Conservation (phyloP, 2,113 vertebrate genomes). For the Xerus inauris region DNA sequence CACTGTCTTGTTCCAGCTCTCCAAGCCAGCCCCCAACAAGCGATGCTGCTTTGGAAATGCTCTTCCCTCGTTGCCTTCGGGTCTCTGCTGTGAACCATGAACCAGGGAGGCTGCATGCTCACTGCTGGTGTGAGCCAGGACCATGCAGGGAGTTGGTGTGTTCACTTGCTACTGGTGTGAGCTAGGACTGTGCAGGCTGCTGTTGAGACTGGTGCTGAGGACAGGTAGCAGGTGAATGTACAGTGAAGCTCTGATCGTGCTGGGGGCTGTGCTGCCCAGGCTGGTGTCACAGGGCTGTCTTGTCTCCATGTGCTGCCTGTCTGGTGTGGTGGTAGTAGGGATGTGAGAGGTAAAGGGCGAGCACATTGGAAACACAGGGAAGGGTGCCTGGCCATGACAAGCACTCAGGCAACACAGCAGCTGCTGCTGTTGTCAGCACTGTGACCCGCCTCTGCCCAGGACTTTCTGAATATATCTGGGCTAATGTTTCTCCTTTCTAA, state of each 20-base stretch:
- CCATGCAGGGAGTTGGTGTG: no score
- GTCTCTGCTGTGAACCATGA: background rate
- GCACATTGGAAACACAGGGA: accelerated
- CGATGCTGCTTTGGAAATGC: accelerated
- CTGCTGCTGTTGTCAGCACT: accelerated
- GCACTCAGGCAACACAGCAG: accelerated
- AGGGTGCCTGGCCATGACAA: accelerated
- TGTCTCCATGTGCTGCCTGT: background rate
- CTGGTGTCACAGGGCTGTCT: accelerated
- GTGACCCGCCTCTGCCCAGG: background rate
- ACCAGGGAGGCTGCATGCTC: accelerated
- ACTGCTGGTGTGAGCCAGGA: accelerated
- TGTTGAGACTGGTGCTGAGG: accelerated
- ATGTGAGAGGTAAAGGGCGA: accelerated
- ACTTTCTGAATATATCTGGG: background rate
- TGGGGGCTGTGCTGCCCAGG: accelerated
- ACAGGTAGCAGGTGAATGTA: accelerated
- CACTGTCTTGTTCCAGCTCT: no score
- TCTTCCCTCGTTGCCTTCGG: background rate
- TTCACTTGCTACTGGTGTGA: no score
- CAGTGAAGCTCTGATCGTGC: background rate
- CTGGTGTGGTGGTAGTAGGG: accelerated
- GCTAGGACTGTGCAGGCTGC: background rate
- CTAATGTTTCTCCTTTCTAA: background rate
- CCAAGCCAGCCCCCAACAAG: accelerated